Base-by-base conservation (phyloP, 2,113 vertebrate species). In the Vulpes ferrilata region DNA sequence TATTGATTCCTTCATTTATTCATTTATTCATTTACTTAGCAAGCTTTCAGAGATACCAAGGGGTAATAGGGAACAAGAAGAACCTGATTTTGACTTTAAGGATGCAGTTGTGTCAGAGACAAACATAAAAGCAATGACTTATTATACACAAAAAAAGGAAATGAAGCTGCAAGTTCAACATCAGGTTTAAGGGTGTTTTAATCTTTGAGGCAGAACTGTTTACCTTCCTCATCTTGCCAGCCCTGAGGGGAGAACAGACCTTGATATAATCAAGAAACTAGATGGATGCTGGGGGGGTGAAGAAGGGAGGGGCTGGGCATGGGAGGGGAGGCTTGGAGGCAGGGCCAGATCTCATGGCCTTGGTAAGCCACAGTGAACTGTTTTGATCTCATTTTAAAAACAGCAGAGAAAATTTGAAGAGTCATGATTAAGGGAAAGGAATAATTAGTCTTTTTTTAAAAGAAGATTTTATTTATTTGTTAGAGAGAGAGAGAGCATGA, bases 11-110 rank as follows among this genome's bases (percentile, higher is more conserved):
- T 5, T 76, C 2, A 78, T 86, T 55, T 51, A 19, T 23, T 82
- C 32, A 17, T 80, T 73, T 64, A 8, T 83, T 65, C 20, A 62
- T 69, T 93, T 22, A 51, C 17, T 23, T 35, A 53, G 9, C 10
- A 90, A 76, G 43, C 23, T 62, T 57, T 38, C 43, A 43, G 64
- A 57, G 19, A 10, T 80, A 1, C 48, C 11, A 12, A 15, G 4
- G 17, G 11, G 2, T 65, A 65, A 43, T 0, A 51, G 20, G 69
- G 25, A 67, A 57, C 4, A 79, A 74, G 78, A 92, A 43, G 62
- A 82, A 11, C 13, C 73, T 10, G 10, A 35, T 74, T 88, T 32
- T 94, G 30, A 83, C 74, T 93, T n/a, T 43, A 32, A 93, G 89
- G 12, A 92, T 69, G 23, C 16, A 53, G 9, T 7, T 27, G 51